Evolutionary conservation across 2,797 vertebrate genomes (phyloP).

Genomic region (Brotula barbata): DNA sequence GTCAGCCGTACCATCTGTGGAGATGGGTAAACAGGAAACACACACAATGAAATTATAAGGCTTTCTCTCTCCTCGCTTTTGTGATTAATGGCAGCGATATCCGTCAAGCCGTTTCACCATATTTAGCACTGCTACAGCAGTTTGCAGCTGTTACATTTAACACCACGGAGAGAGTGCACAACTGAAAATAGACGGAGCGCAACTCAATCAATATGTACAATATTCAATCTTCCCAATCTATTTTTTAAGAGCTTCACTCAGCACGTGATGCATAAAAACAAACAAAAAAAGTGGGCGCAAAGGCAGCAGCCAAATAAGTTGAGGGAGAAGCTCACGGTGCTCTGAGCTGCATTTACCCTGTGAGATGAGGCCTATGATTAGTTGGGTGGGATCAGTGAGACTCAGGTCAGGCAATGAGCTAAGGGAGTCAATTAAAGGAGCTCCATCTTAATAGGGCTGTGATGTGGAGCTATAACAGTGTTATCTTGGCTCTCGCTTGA

Average conservation of each 20-base stretch:
- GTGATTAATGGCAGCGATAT: constrained; percentile 80
- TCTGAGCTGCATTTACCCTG: constrained; percentile 43
- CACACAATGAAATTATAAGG: constrained; percentile 81
- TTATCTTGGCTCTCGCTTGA: constrained; percentile 71
- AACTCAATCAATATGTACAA: constrained; percentile 48
- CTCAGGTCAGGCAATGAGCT: constrained; percentile 72
- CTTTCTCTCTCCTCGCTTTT: constrained; percentile 64
- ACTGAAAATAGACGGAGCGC: constrained; percentile 19
- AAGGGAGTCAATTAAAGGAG: constrained; percentile 81
- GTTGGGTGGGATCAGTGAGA: constrained; percentile 66
- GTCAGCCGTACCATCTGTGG: constrained; percentile 79
- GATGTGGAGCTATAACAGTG: constrained; percentile 73
- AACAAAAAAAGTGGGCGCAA: constrained; percentile 45
- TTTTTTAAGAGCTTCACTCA: constrained; percentile 36
- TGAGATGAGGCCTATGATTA: constrained; percentile 61
- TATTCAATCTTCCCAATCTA: constrained; percentile 29
- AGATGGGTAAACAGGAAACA: constrained; percentile 77
- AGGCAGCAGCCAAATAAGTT: constrained; percentile 13
- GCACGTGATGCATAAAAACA: constrained; percentile 29
- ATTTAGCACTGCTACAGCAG: constrained; percentile 73
- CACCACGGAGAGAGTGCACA: constrained; percentile 13
- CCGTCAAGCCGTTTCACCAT: constrained; percentile 77
- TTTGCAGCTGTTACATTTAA: constrained; percentile 76
- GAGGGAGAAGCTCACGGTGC: constrained; percentile 19
- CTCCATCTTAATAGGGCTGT: constrained; percentile 74